Percentiles rank a stretch among this genome's conserved stretches.
Conservation (phyloP, 2,113 vertebrate species). For the Etheostoma spectabile region DNA sequence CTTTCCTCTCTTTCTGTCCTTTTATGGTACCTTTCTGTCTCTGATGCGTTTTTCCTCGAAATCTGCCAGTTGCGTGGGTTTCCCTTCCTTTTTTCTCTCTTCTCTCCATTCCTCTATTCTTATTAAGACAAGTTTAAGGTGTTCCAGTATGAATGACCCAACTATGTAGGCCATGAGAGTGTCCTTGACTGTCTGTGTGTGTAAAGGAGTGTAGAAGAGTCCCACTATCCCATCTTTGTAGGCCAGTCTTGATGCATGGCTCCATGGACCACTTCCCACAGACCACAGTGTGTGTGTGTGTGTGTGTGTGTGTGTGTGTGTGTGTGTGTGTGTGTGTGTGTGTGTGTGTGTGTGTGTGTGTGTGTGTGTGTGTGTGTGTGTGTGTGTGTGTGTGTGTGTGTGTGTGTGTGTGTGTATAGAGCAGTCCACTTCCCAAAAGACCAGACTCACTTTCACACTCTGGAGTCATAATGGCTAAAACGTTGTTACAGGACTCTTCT, state of each 20-base stretch:
- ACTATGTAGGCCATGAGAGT: conserved; percentile 71
- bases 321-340: conserved; percentile 27
- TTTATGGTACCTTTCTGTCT: not conserved
- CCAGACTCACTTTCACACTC: conserved; percentile 78
- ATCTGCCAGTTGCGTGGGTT: conserved; percentile 7
- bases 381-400: conserved; percentile 21
- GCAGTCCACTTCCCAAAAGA: conserved; percentile 79
- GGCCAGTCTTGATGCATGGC: conserved; percentile 77
- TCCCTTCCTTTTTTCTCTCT: not conserved
- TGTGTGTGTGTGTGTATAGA: conserved; percentile 50
- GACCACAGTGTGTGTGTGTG: conserved; percentile 55
- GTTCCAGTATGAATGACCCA: conserved; percentile 58
- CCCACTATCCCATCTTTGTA: conserved; percentile 77
- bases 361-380: conserved; percentile 19
- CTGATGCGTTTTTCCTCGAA: not conserved
- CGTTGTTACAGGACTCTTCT: conserved; percentile 69
- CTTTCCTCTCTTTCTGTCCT: not conserved
- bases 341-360: conserved; percentile 9
- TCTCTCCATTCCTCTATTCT: not conserved
- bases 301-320: conserved; percentile 51
- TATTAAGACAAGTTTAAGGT: conserved; percentile 61
- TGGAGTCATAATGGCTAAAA: conserved; percentile 75
- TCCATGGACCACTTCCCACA: conserved; percentile 75
- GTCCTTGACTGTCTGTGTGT: conserved; percentile 75
- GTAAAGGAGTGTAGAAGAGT: conserved; percentile 46